These are phyloP conservation scores for Armadillidium nasatum DNA, from an alignment of 1,140 invertebrate species.

Conservation along the genomic window DNA sequence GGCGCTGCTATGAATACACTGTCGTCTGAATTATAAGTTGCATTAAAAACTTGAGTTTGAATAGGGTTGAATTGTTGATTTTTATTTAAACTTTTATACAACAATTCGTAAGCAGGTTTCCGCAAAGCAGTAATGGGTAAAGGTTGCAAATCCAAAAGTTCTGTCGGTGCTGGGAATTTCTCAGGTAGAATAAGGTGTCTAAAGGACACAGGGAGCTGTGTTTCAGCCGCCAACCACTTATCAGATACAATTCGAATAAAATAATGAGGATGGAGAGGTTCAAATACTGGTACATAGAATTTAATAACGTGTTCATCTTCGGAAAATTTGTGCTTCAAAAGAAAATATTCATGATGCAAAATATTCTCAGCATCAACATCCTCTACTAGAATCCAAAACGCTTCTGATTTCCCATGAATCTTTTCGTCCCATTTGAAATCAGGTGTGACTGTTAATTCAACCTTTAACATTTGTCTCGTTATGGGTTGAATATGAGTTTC, in stretches of 20 bases:
- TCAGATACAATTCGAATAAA: slow-evolving; percentile 66
- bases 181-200: slow-evolving; percentile 95
- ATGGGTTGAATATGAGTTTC: slow-evolving; percentile 97
- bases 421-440: slow-evolving; percentile 99
- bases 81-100: slow-evolving; percentile 68
- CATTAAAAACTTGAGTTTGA: slow-evolving; percentile 99
- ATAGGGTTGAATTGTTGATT: slow-evolving; percentile 98
- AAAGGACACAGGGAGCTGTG: slow-evolving; percentile 94
- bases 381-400: slow-evolving; percentile 98
- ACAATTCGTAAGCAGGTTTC: slow-evolving; percentile 75
- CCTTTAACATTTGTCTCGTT: slow-evolving; percentile 61
- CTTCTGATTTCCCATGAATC: slow-evolving; percentile 89
- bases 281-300: slow-evolving; percentile 98
- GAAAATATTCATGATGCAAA: slow-evolving; percentile 95
- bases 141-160: slow-evolving; percentile 95
- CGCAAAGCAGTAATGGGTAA: slow-evolving; percentile 74
- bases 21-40: slow-evolving; percentile 96
- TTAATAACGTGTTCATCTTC: slow-evolving; percentile 94
- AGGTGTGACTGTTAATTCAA: slow-evolving; percentile 96
- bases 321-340: slow-evolving; percentile 91
- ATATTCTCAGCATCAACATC: slow-evolving; percentile 53
- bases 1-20: slow-evolving; percentile 98
- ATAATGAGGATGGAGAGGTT: slow-evolving; percentile 96
- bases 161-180: slow-evolving; percentile 95
- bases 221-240: slow-evolving; percentile 87